Evolutionary conservation across 2,113 vertebrate genomes (phyloP).

Genomic region (Triplophysa tibetana): DNA sequence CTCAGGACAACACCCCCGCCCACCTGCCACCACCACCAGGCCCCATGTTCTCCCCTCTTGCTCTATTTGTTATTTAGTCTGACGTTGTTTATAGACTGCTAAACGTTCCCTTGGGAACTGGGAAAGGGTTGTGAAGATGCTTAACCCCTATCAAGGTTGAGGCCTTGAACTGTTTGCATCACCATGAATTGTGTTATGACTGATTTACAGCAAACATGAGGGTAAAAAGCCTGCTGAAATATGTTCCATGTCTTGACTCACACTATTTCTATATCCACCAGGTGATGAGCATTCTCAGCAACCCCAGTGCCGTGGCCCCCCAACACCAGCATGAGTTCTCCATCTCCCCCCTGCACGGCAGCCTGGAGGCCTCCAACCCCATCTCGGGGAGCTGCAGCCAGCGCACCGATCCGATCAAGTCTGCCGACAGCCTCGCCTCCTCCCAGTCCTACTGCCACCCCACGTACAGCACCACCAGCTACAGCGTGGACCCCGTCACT

Average conservation of each 20-base stretch:
- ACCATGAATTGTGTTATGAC: constrained; percentile 13
- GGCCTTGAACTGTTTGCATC: constrained; percentile 23
- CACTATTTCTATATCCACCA: constrained; percentile 59
- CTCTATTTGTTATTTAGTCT: constrained; percentile 40
- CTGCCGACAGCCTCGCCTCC: constrained; percentile 86
- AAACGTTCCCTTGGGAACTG: constrained; percentile 47
- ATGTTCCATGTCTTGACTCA: neutral
- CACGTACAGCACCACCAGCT: constrained; percentile 93
- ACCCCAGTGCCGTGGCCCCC: constrained; percentile 81
- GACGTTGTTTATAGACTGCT: constrained; percentile 36
- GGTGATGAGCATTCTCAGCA: constrained; percentile 97
- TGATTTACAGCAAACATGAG: neutral
- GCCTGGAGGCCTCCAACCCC: constrained; percentile 84
- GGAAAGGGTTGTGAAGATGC: constrained; percentile 30
- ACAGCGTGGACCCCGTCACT: constrained; percentile 91
- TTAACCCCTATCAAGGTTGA: constrained; percentile 38
- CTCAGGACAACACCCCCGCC: constrained; percentile 39
- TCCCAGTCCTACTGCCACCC: constrained; percentile 96
- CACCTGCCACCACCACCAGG: neutral
- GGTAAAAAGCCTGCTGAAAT: neutral
- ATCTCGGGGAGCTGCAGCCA: constrained; percentile 95
- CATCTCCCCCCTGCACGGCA: constrained; percentile 88
- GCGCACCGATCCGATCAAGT: constrained; percentile 87
- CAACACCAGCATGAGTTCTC: constrained; percentile 94
- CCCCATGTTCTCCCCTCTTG: constrained; percentile 19